Base-by-base conservation (phyloP, 2,113 vertebrate genomes). In the Taxidea taxus region DNA sequence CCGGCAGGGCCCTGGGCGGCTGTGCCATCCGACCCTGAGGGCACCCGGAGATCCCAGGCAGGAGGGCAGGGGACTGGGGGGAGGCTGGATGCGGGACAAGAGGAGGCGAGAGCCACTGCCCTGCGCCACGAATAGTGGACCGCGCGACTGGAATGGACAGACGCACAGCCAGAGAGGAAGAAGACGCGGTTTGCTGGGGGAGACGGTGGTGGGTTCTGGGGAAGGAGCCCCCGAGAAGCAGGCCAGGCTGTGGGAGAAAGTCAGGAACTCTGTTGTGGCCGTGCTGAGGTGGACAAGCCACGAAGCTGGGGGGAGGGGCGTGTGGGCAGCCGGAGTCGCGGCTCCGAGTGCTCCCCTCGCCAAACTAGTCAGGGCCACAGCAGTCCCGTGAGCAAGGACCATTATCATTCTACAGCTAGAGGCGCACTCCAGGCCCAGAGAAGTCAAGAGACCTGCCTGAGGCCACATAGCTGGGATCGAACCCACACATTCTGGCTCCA, bases 231-330 rank as follows among this genome's bases (percentile, higher is more conserved):
- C 11, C 11, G 3, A 72, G 0, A 1, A 72, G 56, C 44, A 7
- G 16, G 56, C 20, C 44, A 4, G 34, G n/a, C 12, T 27, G 6
- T 1, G 16, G 75, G n/a, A 68, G 70, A 13, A n/a, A 14, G 31
- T 16, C 8, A 3, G 34, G 34, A 21, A 12, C 0, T 31, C 56
- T 3, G 8, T 7, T 3, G 31, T 34, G 56, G 27, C 56, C 0
- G 0, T 39, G 7, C 0, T 4, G n/a, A 31, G 23, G 5, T 0
- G 18, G 42, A 27, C 56, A 66, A 12, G 9, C 44, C 27, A 25
- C 75, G 25, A 2, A 37, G 3, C 14, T 1, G 2, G n/a, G 44
- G 18, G n/a, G 8, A 23, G 13, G 34, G 62, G 31, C 1, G 0
- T 1, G 4, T 7, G 14, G 47, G 20, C 3, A 0, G 0, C 0